Evolutionary conservation across 2,113 vertebrate genomes (phyloP), one percentile per base, ranked within the genome.

Genomic region (Synchiropus splendidus): DNA sequence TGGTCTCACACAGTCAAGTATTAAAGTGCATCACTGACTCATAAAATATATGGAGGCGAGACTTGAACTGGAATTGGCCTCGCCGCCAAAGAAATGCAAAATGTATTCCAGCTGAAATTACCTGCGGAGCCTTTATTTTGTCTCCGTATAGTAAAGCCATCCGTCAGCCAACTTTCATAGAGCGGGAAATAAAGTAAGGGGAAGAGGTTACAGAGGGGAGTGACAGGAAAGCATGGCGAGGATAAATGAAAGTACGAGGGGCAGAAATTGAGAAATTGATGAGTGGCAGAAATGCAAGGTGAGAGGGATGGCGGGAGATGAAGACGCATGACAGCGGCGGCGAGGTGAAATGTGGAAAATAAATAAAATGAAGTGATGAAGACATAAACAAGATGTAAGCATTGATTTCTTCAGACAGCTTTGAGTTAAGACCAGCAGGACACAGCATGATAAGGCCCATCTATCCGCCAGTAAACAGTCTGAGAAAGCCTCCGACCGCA

Each of bases 11-110:
- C 50, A 43, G 40, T 15, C 45, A 40, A 42, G 49, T 6, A 53
- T 48, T 56, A 45, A 58, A 51, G 21, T 38, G 38, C 64, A 64
- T 58, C 42, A 59, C 46, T 58, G 61, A 47, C 27, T n/a, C 12
- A 45, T 17, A n/a, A 31, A 48, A 50, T 45, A 39, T 21, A 36
- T 39, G 40, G 13, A 39, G 17, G 39, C 9, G 1, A 3, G 1
- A 30, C 45, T 53, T 31, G 39, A 40, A 48, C 46, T 46, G 18
- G 38, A 2, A 17, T 42, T 53, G 45, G 35, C 18, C 51, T 36
- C 17, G 42, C 48, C 54, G 48, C 58, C n/a, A 64, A 64, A 54
- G 42, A 62, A 62, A 66, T 66, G 62, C 44, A 46, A 69, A 60
- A 65, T 9, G 34, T 48, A 50, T 47, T 36, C 36, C 13, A 31